Base-by-base conservation (phyloP, 2,797 vertebrate genomes). In the Bradypodion pumilum region DNA sequence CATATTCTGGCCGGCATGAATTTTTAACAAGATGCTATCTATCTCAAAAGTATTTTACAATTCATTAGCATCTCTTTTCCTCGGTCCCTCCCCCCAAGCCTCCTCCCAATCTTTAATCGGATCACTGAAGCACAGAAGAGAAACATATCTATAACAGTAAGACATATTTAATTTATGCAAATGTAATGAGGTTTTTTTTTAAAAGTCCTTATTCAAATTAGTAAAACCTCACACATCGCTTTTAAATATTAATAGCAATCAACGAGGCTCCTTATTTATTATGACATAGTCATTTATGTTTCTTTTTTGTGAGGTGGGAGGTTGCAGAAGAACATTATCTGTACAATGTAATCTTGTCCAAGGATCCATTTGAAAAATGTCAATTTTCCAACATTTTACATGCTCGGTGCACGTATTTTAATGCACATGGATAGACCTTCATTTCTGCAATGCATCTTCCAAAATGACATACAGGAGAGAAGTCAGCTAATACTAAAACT, bases 11-110 rank as follows among this genome's bases (percentile, higher is more conserved):
- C 82, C 85, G 79, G 89, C 90, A 96, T 96, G 93, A 96, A 96
- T 96, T 95, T 96, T 96, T 96, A 96, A 96, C 91, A 94, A 93
- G 93, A 92, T 93, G 83, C 90, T 92, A 89, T 95, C 92, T 95
- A 95, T 95, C 92, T 95, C 44, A 59, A 93, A 94, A 84, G 90
- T 91, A 93, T 93, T 92, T 93, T 95, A 93, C 90, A 94, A 94
- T 94, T 86, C 76, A 25, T 89, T 92, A 92, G 91, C 87, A 89
- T 91, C 89, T 92, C 91, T 93, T 92, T 91, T 92, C 79, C 77
- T 86, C 91, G 73, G 87, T 87, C 84, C 91, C 81, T 76, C 80
- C 87, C 87, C 75, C 37, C 77, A 68, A 32, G 42, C 52, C 0
- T 37, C 29, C 40, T 37, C 79, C 46, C n/a, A 4, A 0, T 29